phyloP scores from a whole-genome alignment of 2,113 vertebrate species.

The Onychostruthus taczanowskii region DNA sequence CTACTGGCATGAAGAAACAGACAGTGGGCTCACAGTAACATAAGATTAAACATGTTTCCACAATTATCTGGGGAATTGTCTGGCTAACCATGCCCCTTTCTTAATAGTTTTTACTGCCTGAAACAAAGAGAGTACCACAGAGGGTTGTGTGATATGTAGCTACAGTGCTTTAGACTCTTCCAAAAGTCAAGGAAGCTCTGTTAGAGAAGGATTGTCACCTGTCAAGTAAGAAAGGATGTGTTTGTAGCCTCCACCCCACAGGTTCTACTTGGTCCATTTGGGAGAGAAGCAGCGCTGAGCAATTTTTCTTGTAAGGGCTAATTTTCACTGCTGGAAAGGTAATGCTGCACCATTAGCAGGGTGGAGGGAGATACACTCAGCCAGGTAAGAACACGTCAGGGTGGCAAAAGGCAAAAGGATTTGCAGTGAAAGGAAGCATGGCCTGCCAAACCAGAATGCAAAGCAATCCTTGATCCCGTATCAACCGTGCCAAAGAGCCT shows the following conservation, averaged over 20 bases:
- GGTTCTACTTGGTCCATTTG: background rate
- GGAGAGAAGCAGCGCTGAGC: background rate
- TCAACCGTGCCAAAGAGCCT: background rate
- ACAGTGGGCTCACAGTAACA: background rate
- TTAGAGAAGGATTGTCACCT: background rate
- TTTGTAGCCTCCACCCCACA: background rate
- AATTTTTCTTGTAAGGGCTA: background rate
- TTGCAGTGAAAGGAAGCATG: background rate
- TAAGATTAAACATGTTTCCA: constrained; percentile 32
- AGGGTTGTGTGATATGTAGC: background rate
- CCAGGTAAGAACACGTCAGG: background rate
- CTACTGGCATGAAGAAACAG: constrained; percentile 20
- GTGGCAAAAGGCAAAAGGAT: background rate
- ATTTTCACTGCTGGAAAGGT: background rate
- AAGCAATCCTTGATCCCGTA: background rate
- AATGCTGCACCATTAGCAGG: background rate
- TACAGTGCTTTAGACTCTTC: background rate
- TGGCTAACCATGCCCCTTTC: background rate
- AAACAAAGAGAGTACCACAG: background rate
- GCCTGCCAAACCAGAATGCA: background rate
- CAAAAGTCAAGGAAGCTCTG: background rate
- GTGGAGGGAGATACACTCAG: background rate
- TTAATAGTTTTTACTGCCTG: background rate
- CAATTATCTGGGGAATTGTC: background rate
- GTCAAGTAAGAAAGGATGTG: background rate